These are phyloP conservation scores for Diplodus puntazzo DNA, from an alignment of 2,797 vertebrate genomes.

Conservation along the genomic window DNA sequence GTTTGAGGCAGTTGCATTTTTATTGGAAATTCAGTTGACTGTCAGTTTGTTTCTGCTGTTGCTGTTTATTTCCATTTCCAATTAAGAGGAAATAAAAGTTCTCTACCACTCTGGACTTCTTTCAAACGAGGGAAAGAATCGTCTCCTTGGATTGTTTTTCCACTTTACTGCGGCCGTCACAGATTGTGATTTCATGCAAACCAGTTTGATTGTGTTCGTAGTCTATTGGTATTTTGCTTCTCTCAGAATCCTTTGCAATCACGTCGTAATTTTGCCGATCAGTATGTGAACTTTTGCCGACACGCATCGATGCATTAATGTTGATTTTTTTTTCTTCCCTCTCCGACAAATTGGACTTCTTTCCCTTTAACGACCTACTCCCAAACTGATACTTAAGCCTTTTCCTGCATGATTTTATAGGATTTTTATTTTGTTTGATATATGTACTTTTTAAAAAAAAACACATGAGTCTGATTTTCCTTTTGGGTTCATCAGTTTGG, in stretches of 20 bases:
- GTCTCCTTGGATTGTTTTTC: conserved; percentile 73
- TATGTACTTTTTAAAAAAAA: conserved; percentile 76
- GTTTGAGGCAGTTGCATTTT: conserved; percentile 81
- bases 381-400: conserved; percentile 82
- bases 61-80: conserved; percentile 79
- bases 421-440: conserved; percentile 76
- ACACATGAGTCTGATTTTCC: conserved; percentile 64
- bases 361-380: conserved; percentile 84
- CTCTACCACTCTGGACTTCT: conserved; percentile 67
- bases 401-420: conserved; percentile 86
- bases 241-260: conserved; percentile 81
- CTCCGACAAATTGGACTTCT: conserved; percentile 70
- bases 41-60: conserved; percentile 74
- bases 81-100: conserved; percentile 78
- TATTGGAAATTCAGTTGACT: conserved; percentile 76
- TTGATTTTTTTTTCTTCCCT: conserved; percentile 49
- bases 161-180: conserved; percentile 72
- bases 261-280: conserved; percentile 80
- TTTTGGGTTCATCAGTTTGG: conserved; percentile 80
- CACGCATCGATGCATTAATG: conserved; percentile 69
- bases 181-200: conserved; percentile 83
- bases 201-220: conserved; percentile 81
- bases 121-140: conserved; percentile 65
- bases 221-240: conserved; percentile 82
- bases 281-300: conserved; percentile 77